Evolutionary conservation across 2,888 invertebrate species (phyloP).

Genomic region (Eilema depressum): DNA sequence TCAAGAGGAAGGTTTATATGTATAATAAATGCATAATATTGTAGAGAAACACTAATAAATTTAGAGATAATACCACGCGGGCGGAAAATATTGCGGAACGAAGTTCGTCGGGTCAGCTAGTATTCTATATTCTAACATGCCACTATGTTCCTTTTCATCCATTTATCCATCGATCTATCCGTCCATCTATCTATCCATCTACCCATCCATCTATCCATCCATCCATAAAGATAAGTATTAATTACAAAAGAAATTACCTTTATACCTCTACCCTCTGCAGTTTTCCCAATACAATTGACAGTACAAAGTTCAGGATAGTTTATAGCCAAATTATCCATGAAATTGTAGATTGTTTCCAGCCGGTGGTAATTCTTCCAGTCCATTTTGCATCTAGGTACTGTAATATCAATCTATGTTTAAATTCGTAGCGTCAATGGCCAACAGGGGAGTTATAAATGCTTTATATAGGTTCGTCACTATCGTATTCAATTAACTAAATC

Average conservation of each 20-base stretch:
- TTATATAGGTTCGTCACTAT: neutral
- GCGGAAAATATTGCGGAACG: too few species aligned
- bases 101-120: too few species aligned
- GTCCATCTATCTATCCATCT: too few species aligned
- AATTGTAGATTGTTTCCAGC: constrained; percentile 72
- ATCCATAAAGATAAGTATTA: neutral
- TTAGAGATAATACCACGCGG: too few species aligned
- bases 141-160: neutral
- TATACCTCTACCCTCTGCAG: constrained; percentile 75
- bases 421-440: neutral
- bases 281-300: constrained; percentile 71
- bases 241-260: constrained; percentile 59
- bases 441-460: neutral
- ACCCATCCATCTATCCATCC: too few species aligned
- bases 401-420: constrained; percentile 2
- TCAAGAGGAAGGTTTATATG: too few species aligned
- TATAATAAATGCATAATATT: too few species aligned
- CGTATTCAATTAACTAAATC: neutral
- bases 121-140: neutral
- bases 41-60: too few species aligned
- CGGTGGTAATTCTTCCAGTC: constrained; percentile 78
- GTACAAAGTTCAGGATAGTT: constrained; percentile 74
- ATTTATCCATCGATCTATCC: too few species aligned
- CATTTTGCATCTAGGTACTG: constrained; percentile 52
- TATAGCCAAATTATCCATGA: constrained; percentile 67